Percentiles rank a stretch among this genome's conserved stretches.
Evolutionary conservation across 2,797 vertebrate genomes (phyloP).

Genomic region (Heteromormyrus szaboi): DNA sequence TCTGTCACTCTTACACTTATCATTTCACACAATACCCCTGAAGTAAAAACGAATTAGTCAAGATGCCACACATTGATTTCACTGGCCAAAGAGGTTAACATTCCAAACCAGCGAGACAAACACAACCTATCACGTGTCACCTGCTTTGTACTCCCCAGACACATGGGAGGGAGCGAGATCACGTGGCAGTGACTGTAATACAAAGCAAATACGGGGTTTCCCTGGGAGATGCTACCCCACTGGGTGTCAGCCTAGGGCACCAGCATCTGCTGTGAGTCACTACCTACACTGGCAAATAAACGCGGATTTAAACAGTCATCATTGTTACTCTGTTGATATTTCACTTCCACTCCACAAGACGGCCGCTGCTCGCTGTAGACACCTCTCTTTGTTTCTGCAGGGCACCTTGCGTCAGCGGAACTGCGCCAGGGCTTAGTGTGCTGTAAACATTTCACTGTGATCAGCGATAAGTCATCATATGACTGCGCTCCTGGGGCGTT

Average conservation of each 20-base stretch:
- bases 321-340: neutral
- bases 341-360: neutral
- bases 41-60: neutral
- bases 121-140: neutral
- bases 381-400: neutral
- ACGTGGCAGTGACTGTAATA: neutral
- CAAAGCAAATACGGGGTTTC: neutral
- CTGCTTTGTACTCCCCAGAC: neutral
- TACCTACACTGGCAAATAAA: neutral
- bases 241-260: neutral
- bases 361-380: neutral
- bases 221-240: neutral
- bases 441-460: slow-evolving; percentile 11
- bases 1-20: neutral
- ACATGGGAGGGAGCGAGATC: neutral
- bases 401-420: neutral
- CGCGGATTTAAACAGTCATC: neutral
- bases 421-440: neutral
- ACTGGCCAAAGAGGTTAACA: neutral
- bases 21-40: neutral
- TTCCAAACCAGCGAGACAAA: neutral
- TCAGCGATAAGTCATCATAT: neutral
- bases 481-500: neutral
- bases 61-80: neutral
- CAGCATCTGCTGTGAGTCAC: neutral